Base-by-base conservation (phyloP, 2,797 vertebrate genomes). In the Hoplostethus mediterraneus region DNA sequence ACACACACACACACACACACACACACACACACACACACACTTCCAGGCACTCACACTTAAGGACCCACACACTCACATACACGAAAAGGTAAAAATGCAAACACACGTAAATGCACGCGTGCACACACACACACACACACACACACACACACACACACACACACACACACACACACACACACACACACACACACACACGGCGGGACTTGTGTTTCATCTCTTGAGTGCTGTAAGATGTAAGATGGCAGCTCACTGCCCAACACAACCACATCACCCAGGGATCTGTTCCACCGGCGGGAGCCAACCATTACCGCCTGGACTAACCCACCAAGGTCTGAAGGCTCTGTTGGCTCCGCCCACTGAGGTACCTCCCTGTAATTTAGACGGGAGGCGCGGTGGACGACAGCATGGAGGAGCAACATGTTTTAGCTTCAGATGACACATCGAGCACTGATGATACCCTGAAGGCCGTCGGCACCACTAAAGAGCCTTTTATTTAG, bases 181-280 rank as follows among this genome's bases (percentile, higher is more conserved):
- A 21, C 21, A 1, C 21, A 21, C 21, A 21, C 21, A 21, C 21
- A 21, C 21, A 6, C 42, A 72, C 30, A 67, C 61, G 69, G 51
- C 25, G 52, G 82, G 45, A 58, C 12, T 38, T 68, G 82, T 78
- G 81, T 85, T 82, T 79, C 67, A 76, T 82, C 65, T 72, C 0
- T 36, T 6, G 21, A 57, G 56, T 59, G 62, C 67, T 85, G 75
- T 81, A 38, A 67, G 73, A 78, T 58, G 52, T 73, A 69, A 80
- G 67, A 78, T 73, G 74, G 57, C 75, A 55, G 69, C 69, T 71
- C 81, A 17, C 33, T 73, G 80, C 77, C 64, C 68, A 60, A 78
- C 78, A 81, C 38, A 65, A 71, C 87, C 87, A 76, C 86, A 89
- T 58, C 85, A 87, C 86, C 85, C 80, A 79, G 78, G 70, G 77